phyloP scores from a whole-genome alignment of 2,797 vertebrate species.

The Sebastes nivosus region DNA sequence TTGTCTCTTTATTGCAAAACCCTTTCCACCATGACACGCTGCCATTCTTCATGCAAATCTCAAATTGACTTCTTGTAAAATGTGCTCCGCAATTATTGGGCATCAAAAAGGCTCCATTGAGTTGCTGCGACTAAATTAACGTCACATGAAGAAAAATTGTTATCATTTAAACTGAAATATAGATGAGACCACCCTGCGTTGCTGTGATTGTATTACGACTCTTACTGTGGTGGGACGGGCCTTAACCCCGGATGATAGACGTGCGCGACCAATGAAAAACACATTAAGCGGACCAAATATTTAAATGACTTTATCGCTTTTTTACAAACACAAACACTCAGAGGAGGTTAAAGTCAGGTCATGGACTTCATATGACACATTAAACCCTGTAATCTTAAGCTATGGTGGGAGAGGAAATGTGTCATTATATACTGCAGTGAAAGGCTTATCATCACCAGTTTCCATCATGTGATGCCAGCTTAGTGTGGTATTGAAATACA shows the following conservation, averaged over 20 bases:
- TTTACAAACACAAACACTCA: slow-evolving; percentile 22
- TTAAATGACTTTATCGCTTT: slow-evolving; percentile 17
- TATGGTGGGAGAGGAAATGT: not conserved
- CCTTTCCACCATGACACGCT: slow-evolving; percentile 62
- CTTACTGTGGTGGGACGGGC: slow-evolving; percentile 1
- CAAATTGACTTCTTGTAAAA: slow-evolving; percentile 80
- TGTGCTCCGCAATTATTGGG: slow-evolving; percentile 73
- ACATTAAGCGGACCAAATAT: slow-evolving; percentile 2
- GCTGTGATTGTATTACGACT: slow-evolving; percentile 29
- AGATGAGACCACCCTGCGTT: slow-evolving; percentile 31
- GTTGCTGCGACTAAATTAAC: slow-evolving; percentile 67
- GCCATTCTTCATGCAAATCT: slow-evolving; percentile 74
- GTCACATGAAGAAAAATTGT: slow-evolving; percentile 67
- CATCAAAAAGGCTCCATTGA: slow-evolving; percentile 61
- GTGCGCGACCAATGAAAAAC: slow-evolving; percentile 2
- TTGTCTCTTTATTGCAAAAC: slow-evolving; percentile 71
- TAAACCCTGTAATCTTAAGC: slow-evolving; percentile 28
- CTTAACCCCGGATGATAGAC: slow-evolving; percentile 26
- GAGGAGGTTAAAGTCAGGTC: slow-evolving; percentile 45
- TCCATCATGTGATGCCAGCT: not conserved
- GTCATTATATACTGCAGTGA: not conserved
- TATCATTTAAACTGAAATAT: slow-evolving; percentile 55
- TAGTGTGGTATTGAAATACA: slow-evolving; percentile 11
- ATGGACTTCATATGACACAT: slow-evolving; percentile 29
- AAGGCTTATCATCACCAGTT: slow-evolving; percentile 8